Conservation (phyloP, 1,140 invertebrate species). For the Sminthurides bifidus region DNA sequence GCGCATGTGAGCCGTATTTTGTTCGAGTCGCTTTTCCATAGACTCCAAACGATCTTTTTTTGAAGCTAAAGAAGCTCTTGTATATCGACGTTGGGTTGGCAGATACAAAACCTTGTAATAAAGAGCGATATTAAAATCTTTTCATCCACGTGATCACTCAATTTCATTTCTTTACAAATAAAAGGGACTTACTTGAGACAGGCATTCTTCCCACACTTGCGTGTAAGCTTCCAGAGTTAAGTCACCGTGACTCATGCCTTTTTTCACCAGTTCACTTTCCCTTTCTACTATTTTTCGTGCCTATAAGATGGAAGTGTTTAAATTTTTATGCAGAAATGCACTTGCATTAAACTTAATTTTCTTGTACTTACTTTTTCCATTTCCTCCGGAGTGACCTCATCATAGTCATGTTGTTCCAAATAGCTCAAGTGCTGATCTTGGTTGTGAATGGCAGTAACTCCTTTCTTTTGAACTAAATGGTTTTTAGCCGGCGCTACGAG, state of each 20-base stretch:
- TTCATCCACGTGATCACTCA: background rate
- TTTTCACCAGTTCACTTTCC: constrained; percentile 81
- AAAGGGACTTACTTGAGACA: constrained; percentile 47
- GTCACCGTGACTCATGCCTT: constrained; percentile 90
- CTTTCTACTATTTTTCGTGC: constrained; percentile 42
- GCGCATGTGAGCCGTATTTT: constrained; percentile 86
- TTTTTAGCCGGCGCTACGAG: constrained; percentile 39
- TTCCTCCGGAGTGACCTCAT: constrained; percentile 57
- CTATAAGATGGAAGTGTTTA: constrained; percentile 9
- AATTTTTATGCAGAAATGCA: background rate
- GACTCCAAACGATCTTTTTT: constrained; percentile 94
- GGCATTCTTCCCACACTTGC: constrained; percentile 95
- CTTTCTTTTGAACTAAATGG: constrained; percentile 40
- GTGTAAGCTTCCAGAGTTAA: constrained; percentile 78
- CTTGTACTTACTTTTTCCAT: constrained; percentile 45
- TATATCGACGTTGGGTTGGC: constrained; percentile 79
- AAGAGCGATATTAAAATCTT: background rate
- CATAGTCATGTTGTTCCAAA: constrained; percentile 75
- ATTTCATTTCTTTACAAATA: background rate
- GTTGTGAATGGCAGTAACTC: constrained; percentile 36
- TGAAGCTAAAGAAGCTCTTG: constrained; percentile 81
- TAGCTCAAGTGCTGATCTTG: constrained; percentile 62
- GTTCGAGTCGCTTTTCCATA: constrained; percentile 79
- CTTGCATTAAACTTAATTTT: background rate
- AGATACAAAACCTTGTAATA: constrained; percentile 62